phyloP scores from a whole-genome alignment of 1,140 invertebrate species.

The Diorhabda carinulata region DNA sequence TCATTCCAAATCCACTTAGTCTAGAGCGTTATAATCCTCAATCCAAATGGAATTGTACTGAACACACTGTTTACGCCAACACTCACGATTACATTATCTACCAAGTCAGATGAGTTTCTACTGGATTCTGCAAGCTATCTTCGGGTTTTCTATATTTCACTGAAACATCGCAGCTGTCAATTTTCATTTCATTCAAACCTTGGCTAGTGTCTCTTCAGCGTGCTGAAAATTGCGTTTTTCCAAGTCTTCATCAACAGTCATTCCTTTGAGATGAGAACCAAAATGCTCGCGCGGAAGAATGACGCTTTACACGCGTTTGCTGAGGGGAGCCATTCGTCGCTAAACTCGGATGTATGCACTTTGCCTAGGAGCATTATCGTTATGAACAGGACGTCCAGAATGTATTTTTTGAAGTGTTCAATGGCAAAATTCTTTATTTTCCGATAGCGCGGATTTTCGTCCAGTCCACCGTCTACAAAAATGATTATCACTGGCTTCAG shows the following conservation, averaged over 20 bases:
- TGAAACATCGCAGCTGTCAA: neutral
- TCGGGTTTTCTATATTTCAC: neutral
- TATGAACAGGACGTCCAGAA: constrained; percentile 17
- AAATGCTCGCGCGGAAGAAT: neutral
- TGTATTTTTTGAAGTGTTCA: constrained; percentile 32
- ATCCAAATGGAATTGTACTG: no score
- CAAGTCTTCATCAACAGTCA: no score
- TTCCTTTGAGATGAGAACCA: neutral
- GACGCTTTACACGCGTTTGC: neutral
- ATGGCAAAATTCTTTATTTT: constrained; percentile 19
- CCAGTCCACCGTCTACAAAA: neutral
- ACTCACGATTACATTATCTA: no score
- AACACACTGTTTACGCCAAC: no score
- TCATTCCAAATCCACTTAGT: no score
- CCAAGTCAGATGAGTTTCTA: neutral
- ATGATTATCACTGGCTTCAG: constrained; percentile 17
- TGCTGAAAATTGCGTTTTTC: neutral
- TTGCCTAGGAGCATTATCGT: neutral
- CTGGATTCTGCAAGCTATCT: neutral
- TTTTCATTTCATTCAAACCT: neutral
- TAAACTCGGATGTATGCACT: neutral
- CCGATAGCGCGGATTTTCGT: constrained; percentile 5
- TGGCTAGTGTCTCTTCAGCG: neutral
- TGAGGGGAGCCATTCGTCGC: neutral
- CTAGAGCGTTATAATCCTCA: no score